Evolutionary conservation across 2,113 vertebrate species (phyloP).

Genomic region (Prolemur simus): DNA sequence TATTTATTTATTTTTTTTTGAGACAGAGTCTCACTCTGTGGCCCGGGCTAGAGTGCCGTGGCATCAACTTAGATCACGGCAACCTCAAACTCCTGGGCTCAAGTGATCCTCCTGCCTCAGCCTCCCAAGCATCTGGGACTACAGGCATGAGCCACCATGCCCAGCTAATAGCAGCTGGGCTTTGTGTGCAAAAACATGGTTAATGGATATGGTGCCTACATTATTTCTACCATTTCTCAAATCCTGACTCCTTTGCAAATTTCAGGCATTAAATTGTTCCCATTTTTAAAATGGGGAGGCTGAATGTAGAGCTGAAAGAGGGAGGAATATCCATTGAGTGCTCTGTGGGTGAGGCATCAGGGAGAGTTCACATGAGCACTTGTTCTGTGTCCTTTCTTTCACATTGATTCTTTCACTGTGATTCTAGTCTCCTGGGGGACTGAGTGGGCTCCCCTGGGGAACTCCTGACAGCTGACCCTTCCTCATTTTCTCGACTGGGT

Average conservation of each 20-base stretch:
- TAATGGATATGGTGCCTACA: not conserved
- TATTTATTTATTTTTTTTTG: too few species aligned
- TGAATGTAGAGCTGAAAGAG: not conserved
- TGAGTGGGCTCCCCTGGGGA: not conserved
- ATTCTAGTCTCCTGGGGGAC: not conserved
- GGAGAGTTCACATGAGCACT: not conserved
- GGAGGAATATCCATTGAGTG: not conserved
- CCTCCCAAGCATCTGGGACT: too few species aligned
- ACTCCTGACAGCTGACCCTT: not conserved
- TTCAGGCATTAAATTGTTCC: not conserved
- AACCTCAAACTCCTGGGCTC: too few species aligned
- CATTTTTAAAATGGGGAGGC: not conserved
- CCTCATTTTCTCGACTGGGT: not conserved
- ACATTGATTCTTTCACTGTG: rapidly evolving
- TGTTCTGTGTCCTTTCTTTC: not conserved
- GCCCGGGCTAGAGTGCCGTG: too few species aligned
- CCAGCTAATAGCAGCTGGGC: not conserved
- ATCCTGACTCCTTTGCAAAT: not conserved
- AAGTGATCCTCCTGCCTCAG: too few species aligned
- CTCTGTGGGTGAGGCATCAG: not conserved
- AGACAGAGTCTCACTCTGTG: too few species aligned
- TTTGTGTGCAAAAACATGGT: not conserved
- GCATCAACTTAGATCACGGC: too few species aligned
- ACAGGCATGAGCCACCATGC: too few species aligned
- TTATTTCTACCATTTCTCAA: not conserved